Base-by-base conservation (phyloP, 2,113 vertebrate species). In the Paracanthobrama guichenoti region DNA sequence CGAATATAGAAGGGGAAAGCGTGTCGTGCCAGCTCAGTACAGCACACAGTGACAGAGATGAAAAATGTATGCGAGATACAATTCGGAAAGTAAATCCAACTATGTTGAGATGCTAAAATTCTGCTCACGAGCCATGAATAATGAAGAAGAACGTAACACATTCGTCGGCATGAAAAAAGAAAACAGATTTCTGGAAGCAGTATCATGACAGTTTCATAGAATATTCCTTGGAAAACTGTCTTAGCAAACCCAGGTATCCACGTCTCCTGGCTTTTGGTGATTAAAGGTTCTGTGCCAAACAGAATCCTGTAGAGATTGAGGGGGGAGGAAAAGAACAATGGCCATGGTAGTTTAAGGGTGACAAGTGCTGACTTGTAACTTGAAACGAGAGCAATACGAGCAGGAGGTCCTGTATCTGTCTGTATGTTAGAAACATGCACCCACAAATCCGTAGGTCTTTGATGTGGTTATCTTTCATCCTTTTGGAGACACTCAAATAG, bases 401-500 rank as follows among this genome's bases (percentile, higher is more conserved):
- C 80, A 80, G 78, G 69, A 83, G 53, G 79, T 86, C 50, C 55
- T 28, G 42, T 81, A 74, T 84, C 75, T 85, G 82, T 86, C 73
- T 84, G 75, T 80, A 69, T 79, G 75, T 85, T 87, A 85, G 59
- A 84, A 80, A 85, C 48, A 5, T 24, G 24, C 46, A 28, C 26
- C 77, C 28, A 31, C 42, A 81, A 87, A 83, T 82, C 77, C 26
- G 12, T 2, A 57, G 72, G 73, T 75, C 84, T 90, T 88, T 90
- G 86, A 88, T 88, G 89, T 87, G 88, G 82, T 86, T 88, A 83
- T 84, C 81, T 82, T 85, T 89, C 80, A 88, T 88, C 86, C 79
- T 67, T 86, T 74, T 76, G 59, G 73, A 88, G 85, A 79, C 83
- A 85, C 81, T 77, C 81, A 35, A 76, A 67, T 76, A 86, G 66